Conservation (phyloP, 1,140 invertebrate genomes). For the Nephotettix cincticeps region DNA sequence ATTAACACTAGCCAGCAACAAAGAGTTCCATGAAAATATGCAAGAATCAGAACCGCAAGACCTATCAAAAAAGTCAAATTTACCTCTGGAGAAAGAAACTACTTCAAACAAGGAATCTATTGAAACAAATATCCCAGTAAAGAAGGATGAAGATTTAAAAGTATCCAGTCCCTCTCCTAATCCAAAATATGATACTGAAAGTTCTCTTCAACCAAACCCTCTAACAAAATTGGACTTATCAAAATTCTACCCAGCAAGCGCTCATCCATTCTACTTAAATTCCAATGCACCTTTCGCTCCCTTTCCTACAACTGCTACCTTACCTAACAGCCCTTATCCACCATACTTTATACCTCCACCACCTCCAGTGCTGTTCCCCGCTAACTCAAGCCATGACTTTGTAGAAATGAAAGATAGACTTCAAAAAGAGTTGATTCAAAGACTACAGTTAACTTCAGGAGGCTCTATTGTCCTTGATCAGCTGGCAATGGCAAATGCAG, state of each 20-base stretch:
- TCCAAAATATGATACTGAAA: slow-evolving; percentile 5
- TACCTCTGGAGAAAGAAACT: neutral
- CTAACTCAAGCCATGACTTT: slow-evolving; percentile 58
- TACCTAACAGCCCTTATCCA: slow-evolving; percentile 23
- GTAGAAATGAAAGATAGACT: slow-evolving; percentile 62
- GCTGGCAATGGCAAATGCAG: slow-evolving; percentile 40
- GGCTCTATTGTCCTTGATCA: slow-evolving; percentile 59
- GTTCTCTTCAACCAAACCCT: neutral
- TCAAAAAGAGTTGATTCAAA: slow-evolving; percentile 63
- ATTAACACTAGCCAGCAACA: slow-evolving; percentile 24
- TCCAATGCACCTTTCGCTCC: slow-evolving; percentile 20
- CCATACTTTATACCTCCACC: slow-evolving; percentile 42
- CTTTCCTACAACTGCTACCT: slow-evolving; percentile 11
- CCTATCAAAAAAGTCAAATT: slow-evolving; percentile 45
- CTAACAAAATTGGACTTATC: slow-evolving; percentile 26
- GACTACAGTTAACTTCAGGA: slow-evolving; percentile 65
- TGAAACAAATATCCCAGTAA: no score
- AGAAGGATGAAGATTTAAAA: neutral
- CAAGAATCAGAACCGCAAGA: slow-evolving; percentile 50
- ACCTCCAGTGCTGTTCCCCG: slow-evolving; percentile 56
- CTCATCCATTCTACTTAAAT: slow-evolving; percentile 24
- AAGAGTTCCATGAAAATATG: slow-evolving; percentile 31
- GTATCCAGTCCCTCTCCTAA: neutral
- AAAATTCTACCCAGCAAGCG: slow-evolving; percentile 25
- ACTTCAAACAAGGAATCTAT: neutral